These are phyloP conservation scores for Drosophila watanabei DNA, from an alignment of 1,140 invertebrate genomes.

Conservation along the genomic window DNA sequence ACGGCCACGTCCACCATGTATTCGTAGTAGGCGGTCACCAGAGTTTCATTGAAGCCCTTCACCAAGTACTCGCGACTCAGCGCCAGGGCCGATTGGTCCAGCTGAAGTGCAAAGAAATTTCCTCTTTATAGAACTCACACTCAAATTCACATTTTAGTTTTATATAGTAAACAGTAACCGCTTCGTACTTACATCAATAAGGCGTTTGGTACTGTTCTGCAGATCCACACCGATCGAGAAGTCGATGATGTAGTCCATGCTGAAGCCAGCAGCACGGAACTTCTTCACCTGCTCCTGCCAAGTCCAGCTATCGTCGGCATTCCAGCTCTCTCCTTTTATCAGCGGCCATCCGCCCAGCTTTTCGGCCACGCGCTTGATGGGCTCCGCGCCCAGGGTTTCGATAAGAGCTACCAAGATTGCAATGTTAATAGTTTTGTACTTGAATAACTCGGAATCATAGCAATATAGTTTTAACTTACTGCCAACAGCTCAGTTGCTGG, in stretches of 20 bases:
- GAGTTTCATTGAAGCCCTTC: slow-evolving; percentile 92
- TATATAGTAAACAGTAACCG: neutral
- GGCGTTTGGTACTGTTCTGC: slow-evolving; percentile 94
- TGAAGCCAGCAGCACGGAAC: slow-evolving; percentile 92
- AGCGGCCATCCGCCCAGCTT: slow-evolving; percentile 97
- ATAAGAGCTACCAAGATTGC: slow-evolving; percentile 87
- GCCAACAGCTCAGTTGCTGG: neutral
- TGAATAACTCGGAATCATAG: neutral
- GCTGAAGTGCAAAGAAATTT: slow-evolving; percentile 86
- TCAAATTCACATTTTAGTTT: neutral
- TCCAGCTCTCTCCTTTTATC: slow-evolving; percentile 92
- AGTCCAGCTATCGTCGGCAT: slow-evolving; percentile 89
- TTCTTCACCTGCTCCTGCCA: slow-evolving; percentile 94
- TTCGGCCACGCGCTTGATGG: slow-evolving; percentile 90
- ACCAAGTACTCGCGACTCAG: slow-evolving; percentile 95
- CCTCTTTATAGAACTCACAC: neutral
- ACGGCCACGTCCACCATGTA: slow-evolving; percentile 96
- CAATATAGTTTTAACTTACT: neutral
- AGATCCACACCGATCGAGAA: slow-evolving; percentile 95
- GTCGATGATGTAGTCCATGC: slow-evolving; percentile 96
- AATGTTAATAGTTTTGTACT: neutral
- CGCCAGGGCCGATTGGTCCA: slow-evolving; percentile 96
- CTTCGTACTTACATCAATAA: slow-evolving; percentile 92
- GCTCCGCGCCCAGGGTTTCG: slow-evolving; percentile 90
- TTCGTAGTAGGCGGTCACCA: slow-evolving; percentile 92